These are phyloP conservation scores for Lordiphosa fenestrarum DNA, from an alignment of 2,888 invertebrate genomes.

Conservation along the genomic window DNA sequence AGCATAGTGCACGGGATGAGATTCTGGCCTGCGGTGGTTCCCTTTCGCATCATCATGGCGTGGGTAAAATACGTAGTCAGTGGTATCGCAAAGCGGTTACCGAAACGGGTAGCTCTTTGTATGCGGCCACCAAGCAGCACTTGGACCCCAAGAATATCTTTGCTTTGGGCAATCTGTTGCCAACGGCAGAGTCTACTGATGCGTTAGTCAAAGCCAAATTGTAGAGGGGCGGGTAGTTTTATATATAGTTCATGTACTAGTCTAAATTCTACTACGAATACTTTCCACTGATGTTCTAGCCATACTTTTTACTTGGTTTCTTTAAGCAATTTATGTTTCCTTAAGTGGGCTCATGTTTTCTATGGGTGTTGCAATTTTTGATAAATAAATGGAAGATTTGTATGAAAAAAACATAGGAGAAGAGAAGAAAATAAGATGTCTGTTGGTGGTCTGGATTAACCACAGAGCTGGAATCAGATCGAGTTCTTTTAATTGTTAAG, in stretches of 20 bases:
- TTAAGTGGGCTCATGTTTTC: conserved; percentile 49
- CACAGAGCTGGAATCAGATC: too few species aligned
- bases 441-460: too few species aligned
- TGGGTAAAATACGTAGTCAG: conserved; percentile 94
- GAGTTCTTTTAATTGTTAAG: too few species aligned
- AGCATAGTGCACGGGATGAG: conserved; percentile 93
- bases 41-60: conserved; percentile 97
- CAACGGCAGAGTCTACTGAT: conserved; percentile 21
- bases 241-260: conserved; percentile 39
- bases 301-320: conserved; percentile 22
- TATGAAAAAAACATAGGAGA: conserved; percentile 14
- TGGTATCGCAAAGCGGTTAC: conserved; percentile 95
- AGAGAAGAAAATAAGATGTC: not conserved
- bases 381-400: conserved; percentile 67
- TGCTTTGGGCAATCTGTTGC: conserved; percentile 89
- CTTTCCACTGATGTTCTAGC: conserved; percentile 13
- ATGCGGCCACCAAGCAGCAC: conserved; percentile 90
- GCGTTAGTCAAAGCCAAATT: conserved; percentile 63
- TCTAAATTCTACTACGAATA: conserved; percentile 34
- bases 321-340: conserved; percentile 15
- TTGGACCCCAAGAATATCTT: conserved; percentile 98
- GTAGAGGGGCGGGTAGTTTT: conserved; percentile 36
- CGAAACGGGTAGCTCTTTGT: conserved; percentile 87
- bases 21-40: conserved; percentile 91
- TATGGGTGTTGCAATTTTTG: conserved; percentile 53